phyloP scores from a whole-genome alignment of 2,113 vertebrate species.

The Cervus canadensis region DNA sequence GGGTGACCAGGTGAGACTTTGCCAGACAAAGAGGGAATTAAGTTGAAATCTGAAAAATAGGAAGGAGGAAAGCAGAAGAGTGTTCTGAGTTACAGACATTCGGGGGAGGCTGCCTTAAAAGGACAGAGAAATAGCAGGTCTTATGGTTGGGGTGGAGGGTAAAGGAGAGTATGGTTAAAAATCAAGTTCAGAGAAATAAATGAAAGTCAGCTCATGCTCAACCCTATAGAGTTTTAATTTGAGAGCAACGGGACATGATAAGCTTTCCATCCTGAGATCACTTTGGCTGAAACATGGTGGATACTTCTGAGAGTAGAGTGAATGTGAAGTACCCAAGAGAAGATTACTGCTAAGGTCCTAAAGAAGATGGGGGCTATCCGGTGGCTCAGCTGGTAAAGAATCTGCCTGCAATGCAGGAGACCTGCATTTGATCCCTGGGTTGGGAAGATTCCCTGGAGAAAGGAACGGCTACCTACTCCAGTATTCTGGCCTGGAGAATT shows the following conservation, averaged over 20 bases:
- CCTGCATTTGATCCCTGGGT: neutral
- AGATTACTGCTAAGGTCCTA: neutral
- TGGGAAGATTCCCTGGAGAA: neutral
- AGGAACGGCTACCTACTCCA: neutral
- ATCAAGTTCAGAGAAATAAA: neutral
- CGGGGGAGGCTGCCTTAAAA: neutral
- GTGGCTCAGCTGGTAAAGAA: neutral
- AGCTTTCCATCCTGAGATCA: neutral
- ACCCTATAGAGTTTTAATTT: neutral
- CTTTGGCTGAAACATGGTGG: neutral
- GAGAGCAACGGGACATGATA: neutral
- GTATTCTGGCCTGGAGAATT: neutral
- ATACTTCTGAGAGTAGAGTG: neutral
- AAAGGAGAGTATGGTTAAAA: neutral
- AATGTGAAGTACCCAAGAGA: neutral
- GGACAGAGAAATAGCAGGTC: neutral
- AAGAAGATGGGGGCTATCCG: neutral
- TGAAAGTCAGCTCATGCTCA: neutral
- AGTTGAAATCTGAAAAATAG: neutral
- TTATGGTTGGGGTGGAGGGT: neutral
- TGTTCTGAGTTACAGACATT: neutral
- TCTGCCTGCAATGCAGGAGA: neutral
- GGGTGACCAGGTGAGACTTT: neutral
- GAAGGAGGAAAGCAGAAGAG: neutral
- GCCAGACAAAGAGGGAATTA: neutral